phyloP scores from a whole-genome alignment of 2,888 invertebrate species.

The Subacronicta megacephala region DNA sequence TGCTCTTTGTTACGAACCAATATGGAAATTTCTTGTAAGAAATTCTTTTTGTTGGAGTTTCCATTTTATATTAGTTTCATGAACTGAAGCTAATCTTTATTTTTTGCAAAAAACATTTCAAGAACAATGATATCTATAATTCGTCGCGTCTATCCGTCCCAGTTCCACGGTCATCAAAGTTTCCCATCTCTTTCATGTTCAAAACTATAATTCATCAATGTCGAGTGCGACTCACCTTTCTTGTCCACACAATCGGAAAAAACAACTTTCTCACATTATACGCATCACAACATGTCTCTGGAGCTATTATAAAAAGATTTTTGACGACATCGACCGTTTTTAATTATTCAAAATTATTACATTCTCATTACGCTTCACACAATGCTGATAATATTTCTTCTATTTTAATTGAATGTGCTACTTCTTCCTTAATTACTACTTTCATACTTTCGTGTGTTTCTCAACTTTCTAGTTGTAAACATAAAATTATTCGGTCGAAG shows the following conservation, averaged over 20 bases:
- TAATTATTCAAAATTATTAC: slow-evolving; percentile 60
- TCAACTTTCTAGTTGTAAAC: slow-evolving; percentile 82
- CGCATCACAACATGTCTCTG: slow-evolving; percentile 48
- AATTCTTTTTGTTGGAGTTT: not conserved
- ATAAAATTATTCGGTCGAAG: slow-evolving; percentile 64
- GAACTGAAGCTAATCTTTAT: slow-evolving; percentile 7
- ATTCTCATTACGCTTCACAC: slow-evolving; percentile 63
- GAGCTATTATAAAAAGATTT: slow-evolving; percentile 66
- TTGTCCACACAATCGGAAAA: slow-evolving; percentile 60
- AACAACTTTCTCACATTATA: slow-evolving; percentile 64
- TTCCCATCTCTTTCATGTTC: slow-evolving; percentile 50
- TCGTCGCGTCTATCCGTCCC: slow-evolving; percentile 43
- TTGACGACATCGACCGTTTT: slow-evolving; percentile 52
- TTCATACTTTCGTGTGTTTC: slow-evolving; percentile 65
- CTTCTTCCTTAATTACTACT: slow-evolving; percentile 68
- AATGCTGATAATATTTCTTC: slow-evolving; percentile 68
- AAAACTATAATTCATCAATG: slow-evolving; percentile 61
- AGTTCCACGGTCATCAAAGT: slow-evolving; percentile 50
- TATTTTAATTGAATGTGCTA: slow-evolving; percentile 70
- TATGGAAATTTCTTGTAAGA: slow-evolving; percentile 34
- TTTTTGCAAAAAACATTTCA: slow-evolving; percentile 34
- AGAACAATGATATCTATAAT: slow-evolving; percentile 51
- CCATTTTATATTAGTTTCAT: slow-evolving; percentile 15
- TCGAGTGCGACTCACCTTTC: slow-evolving; percentile 53
- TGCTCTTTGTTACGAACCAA: slow-evolving; percentile 48